Percentiles rank a stretch among this genome's conserved stretches.
Conservation (phyloP, 2,797 vertebrate species). For the Periophthalmus magnuspinnatus region DNA sequence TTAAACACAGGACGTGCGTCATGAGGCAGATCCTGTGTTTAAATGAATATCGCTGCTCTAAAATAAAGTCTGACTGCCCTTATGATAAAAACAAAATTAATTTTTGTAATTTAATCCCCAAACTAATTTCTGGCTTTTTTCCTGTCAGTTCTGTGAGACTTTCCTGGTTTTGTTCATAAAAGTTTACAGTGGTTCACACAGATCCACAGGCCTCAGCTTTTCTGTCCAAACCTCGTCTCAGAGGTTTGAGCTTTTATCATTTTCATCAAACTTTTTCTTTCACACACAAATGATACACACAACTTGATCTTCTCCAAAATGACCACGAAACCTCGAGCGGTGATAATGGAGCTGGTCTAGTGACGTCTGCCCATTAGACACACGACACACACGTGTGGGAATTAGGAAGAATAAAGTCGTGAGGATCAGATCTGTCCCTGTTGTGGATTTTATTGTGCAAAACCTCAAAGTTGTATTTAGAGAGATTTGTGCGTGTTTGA, state of each 20-base stretch:
- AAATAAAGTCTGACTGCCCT: not conserved
- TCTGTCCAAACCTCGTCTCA: constrained; percentile 43
- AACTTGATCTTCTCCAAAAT: constrained; percentile 60
- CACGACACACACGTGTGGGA: constrained; percentile 23
- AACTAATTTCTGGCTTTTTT: constrained; percentile 20
- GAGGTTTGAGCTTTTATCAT: constrained; percentile 49
- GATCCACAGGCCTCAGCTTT: constrained; percentile 43
- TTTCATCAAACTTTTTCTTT: constrained; percentile 50
- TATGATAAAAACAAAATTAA: not conserved
- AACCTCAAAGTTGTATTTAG: too few species aligned
- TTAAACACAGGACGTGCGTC: not conserved
- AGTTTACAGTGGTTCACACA: constrained; percentile 46
- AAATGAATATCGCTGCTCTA: too few species aligned
- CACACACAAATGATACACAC: constrained; percentile 50
- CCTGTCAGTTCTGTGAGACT: constrained; percentile 26
- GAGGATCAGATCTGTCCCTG: too few species aligned
- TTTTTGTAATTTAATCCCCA: constrained; percentile 33
- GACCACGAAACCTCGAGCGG: constrained; percentile 60
- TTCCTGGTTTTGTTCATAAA: constrained; percentile 40
- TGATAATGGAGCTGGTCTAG: constrained; percentile 63
- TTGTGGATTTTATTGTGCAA: too few species aligned
- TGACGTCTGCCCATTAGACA: constrained; percentile 47
- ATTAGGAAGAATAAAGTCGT: too few species aligned
- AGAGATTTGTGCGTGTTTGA: too few species aligned
- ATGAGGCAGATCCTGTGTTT: too few species aligned